phyloP scores from a whole-genome alignment of 2,888 invertebrate genomes.

The Erebia epiphron region DNA sequence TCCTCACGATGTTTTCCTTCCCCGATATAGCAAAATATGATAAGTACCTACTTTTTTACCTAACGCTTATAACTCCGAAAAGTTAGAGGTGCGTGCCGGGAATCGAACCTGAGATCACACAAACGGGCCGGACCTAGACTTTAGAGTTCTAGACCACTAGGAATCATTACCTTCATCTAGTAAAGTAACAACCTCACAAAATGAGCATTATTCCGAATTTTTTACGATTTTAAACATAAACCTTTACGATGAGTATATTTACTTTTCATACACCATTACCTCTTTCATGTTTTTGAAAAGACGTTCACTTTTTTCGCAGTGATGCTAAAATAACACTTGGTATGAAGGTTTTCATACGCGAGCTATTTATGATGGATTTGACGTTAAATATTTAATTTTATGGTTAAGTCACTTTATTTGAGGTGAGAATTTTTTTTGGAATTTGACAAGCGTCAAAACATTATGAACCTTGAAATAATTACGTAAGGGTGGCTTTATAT shows the following conservation, averaged over 20 bases:
- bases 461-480: not conserved
- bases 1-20: too few species aligned
- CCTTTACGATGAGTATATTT: conserved; percentile 27
- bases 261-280: conserved; percentile 21
- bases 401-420: not conserved
- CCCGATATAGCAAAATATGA: too few species aligned
- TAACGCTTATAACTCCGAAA: too few species aligned
- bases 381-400: conserved; percentile 13
- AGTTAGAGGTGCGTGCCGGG: too few species aligned
- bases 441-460: not conserved
- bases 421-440: not conserved
- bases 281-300: conserved; percentile 17
- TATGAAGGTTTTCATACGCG: not conserved
- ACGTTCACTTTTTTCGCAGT: not conserved
- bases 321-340: conserved; percentile 18
- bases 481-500: too few species aligned
- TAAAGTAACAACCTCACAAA: not conserved
- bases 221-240: conserved; percentile 29
- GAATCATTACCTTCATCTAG: too few species aligned
- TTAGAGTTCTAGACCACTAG: too few species aligned
- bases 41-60: too few species aligned
- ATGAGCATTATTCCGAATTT: conserved; percentile 9
- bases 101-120: too few species aligned
- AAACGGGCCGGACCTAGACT: too few species aligned
- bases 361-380: conserved; percentile 6